Evolutionary conservation across 2,113 vertebrate species (phyloP).

Genomic region (Psettodes erumei): DNA sequence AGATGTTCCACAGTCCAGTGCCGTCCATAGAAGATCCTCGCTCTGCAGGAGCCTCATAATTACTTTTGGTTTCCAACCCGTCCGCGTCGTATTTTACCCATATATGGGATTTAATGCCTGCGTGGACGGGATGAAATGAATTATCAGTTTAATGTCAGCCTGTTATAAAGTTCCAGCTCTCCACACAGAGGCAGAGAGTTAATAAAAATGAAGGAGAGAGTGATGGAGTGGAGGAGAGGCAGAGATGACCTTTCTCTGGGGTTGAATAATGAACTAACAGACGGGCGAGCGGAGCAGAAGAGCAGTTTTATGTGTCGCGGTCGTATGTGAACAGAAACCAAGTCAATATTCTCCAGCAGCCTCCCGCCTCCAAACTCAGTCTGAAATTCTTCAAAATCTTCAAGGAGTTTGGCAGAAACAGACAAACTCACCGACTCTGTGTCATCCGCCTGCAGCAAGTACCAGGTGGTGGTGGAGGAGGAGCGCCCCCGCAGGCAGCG

Average conservation of each 20-base stretch:
- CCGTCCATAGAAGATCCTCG: too few species aligned
- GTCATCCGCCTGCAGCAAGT: slow-evolving; percentile 82
- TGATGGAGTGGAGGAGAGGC: slow-evolving; percentile 49
- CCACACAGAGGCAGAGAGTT: slow-evolving; percentile 36
- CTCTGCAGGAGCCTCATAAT: too few species aligned
- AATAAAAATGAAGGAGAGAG: slow-evolving; percentile 53
- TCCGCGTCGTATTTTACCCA: slow-evolving; percentile 30
- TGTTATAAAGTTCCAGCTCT: slow-evolving; percentile 38
- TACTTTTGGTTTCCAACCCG: too few species aligned
- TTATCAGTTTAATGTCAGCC: slow-evolving; percentile 54
- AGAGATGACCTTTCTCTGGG: slow-evolving; percentile 58
- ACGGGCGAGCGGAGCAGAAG: slow-evolving; percentile 24
- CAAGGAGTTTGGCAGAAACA: not conserved
- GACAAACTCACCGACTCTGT: not conserved
- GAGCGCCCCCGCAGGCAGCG: slow-evolving; percentile 90
- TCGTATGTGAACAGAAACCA: slow-evolving; percentile 1
- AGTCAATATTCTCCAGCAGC: not conserved
- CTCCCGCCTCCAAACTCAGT: not conserved
- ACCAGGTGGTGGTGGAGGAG: slow-evolving; percentile 96
- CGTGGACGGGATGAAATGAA: slow-evolving; percentile 23
- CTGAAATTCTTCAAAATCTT: not conserved
- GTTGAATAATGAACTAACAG: slow-evolving; percentile 65
- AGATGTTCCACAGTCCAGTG: too few species aligned
- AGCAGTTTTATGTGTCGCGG: not conserved
- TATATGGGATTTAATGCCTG: slow-evolving; percentile 4